phyloP scores from a whole-genome alignment of 2,113 vertebrate genomes.

The Pogonocichla stellata region DNA sequence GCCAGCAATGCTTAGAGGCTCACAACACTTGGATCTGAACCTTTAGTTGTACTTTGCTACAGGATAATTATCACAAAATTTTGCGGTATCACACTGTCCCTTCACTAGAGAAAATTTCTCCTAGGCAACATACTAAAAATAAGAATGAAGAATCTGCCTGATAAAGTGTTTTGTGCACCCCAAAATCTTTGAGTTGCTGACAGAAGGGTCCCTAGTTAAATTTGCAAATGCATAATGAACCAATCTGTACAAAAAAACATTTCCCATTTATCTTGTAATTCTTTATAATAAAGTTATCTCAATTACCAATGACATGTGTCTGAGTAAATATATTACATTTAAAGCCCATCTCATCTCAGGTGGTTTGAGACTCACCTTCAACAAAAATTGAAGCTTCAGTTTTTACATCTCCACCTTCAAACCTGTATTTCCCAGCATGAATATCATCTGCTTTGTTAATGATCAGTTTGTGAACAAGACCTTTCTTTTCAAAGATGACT shows the following conservation, averaged over 20 bases:
- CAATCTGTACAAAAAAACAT: background rate
- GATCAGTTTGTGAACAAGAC: conserved; percentile 74
- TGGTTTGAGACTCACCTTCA: conserved; percentile 49
- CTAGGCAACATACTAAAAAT: background rate
- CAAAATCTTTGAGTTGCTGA: background rate
- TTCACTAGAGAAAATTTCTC: background rate
- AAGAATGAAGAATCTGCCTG: background rate
- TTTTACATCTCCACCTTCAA: conserved; percentile 75
- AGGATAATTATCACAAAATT: background rate
- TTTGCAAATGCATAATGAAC: background rate
- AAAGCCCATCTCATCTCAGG: background rate
- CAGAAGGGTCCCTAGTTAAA: background rate
- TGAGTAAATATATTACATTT: background rate
- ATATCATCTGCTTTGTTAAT: conserved; percentile 75
- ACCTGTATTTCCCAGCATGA: conserved; percentile 82
- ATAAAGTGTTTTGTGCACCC: background rate
- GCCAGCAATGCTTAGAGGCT: background rate
- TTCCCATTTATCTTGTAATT: background rate
- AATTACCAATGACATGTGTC: background rate
- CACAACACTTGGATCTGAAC: background rate
- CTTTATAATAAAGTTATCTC: background rate
- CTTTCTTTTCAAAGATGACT: conserved; percentile 75
- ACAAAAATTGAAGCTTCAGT: conserved; percentile 64
- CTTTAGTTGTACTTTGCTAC: background rate
- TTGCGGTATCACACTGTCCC: background rate